phyloP scores from a whole-genome alignment of 2,888 invertebrate genomes.

The Sarcophaga rosellei region DNA sequence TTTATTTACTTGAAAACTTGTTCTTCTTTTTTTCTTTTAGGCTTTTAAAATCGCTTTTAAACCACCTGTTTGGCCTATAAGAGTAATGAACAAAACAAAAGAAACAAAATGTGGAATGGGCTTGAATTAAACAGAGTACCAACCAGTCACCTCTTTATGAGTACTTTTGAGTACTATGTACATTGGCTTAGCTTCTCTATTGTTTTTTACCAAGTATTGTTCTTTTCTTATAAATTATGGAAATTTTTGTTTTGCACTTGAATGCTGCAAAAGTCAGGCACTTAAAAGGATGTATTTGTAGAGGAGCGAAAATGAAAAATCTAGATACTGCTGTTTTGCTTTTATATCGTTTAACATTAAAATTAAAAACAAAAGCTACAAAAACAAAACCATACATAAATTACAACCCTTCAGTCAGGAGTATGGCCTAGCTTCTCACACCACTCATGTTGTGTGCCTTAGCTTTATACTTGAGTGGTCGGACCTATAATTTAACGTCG shows the following conservation, averaged over 20 bases:
- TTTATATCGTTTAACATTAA: too few species aligned
- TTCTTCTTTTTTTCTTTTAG: not conserved
- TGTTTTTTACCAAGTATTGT: slow-evolving; percentile 22
- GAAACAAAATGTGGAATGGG: not conserved
- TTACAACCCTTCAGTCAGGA: too few species aligned
- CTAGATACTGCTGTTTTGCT: too few species aligned
- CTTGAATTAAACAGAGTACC: not conserved
- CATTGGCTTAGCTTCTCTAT: slow-evolving; percentile 7
- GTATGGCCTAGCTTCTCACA: too few species aligned
- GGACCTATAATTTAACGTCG: too few species aligned
- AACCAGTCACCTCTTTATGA: slow-evolving; percentile 31
- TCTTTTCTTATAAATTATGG: slow-evolving; percentile 46
- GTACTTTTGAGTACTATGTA: not conserved
- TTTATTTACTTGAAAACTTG: slow-evolving; percentile 15
- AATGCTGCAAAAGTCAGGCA: not conserved
- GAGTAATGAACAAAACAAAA: not conserved
- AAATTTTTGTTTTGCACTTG: slow-evolving; percentile 43
- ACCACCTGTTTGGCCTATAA: slow-evolving; percentile 30
- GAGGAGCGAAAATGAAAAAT: too few species aligned
- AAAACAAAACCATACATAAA: too few species aligned
- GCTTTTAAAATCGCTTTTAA: not conserved
- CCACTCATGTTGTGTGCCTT: too few species aligned
- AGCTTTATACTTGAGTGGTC: too few species aligned
- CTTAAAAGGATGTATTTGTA: slow-evolving; percentile 11
- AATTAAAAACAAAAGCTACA: too few species aligned